Percentiles rank a stretch among this genome's conserved stretches.
Evolutionary conservation across 2,888 invertebrate species (phyloP).

Genomic region (Biston betularia): DNA sequence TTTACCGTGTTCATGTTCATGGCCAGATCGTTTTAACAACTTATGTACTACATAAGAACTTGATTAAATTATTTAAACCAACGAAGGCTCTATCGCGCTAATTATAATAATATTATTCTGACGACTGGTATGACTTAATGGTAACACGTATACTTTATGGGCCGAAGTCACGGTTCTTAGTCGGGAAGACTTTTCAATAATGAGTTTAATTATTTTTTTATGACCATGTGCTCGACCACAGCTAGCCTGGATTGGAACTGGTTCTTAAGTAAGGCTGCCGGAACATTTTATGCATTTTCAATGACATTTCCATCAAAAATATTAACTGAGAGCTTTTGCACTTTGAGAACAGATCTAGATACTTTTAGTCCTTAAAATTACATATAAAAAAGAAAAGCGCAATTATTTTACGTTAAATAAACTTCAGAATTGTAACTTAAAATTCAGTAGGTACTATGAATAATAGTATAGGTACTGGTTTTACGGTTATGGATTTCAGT

Average conservation of each 20-base stretch:
- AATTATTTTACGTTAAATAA: not conserved
- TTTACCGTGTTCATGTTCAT: slow-evolving; percentile 34
- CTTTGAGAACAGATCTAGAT: no score
- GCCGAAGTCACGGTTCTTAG: no score
- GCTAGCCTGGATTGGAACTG: no score
- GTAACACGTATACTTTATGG: no score
- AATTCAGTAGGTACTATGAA: not conserved
- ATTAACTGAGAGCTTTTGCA: no score
- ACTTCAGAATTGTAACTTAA: not conserved
- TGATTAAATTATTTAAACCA: not conserved
- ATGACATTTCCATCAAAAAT: no score
- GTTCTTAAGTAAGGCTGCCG: no score
- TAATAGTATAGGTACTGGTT: not conserved
- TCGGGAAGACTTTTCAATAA: no score
- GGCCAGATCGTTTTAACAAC: slow-evolving; percentile 17
- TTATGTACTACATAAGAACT: not conserved
- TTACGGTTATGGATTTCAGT: slow-evolving; percentile 6
- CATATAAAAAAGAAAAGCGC: not conserved
- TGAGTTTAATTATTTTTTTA: no score
- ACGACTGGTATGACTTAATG: no score
- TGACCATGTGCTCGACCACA: no score
- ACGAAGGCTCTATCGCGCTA: not conserved
- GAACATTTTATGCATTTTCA: no score
- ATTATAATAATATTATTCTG: not conserved
- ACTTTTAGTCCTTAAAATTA: not conserved